Evolutionary conservation across 1,140 invertebrate genomes (phyloP), one percentile per base, ranked within the genome.

Genomic region (Bombus sylvicola): DNA sequence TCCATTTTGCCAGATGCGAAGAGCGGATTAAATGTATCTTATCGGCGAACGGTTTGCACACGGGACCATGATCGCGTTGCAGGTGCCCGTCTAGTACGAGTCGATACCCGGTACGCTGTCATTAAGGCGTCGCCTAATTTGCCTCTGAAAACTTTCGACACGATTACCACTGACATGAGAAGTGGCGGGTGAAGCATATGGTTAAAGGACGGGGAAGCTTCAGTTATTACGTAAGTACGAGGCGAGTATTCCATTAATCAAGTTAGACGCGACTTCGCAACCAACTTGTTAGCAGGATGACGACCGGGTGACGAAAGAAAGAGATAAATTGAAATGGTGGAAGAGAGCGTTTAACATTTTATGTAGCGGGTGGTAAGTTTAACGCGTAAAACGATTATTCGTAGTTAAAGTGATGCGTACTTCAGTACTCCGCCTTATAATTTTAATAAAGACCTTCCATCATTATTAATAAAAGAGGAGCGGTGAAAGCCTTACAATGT

Each of bases 161-260:
- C 79, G 81, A 89, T 88, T 86, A 85, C 77, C 77, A 84, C 77
- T 73, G 88, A 89, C 83, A 78, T 71, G 72, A 80, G 77, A 87
- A 85, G 66, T 72, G 62, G 25, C 87, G 47, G 53, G 53, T 41
- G 82, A 77, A 81, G 87, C 83, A 73, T 47, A 88, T 41, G 83
- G 74, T 85, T 77, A 85, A 88, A 77, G 87, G 76, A 74, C 39
- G 62, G 64, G 41, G 5, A n/a, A 37, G 68, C 72, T 75, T 62
- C 64, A 68, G 85, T 87, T 85, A 91, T 91, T 91, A 91, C 87
- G 86, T 88, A 87, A 88, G 82, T 89, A 87, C 81, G 78, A 89
- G 81, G 84, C 89, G 88, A 88, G 87, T 89, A 90, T 91, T 91
- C 73, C 87, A 90, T 92, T 92, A 91, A 91, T 91, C 91, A 88